Percentiles rank a stretch among this genome's conserved stretches.
Conservation (phyloP, 2,113 vertebrate species). For the Myotis yumanensis region DNA sequence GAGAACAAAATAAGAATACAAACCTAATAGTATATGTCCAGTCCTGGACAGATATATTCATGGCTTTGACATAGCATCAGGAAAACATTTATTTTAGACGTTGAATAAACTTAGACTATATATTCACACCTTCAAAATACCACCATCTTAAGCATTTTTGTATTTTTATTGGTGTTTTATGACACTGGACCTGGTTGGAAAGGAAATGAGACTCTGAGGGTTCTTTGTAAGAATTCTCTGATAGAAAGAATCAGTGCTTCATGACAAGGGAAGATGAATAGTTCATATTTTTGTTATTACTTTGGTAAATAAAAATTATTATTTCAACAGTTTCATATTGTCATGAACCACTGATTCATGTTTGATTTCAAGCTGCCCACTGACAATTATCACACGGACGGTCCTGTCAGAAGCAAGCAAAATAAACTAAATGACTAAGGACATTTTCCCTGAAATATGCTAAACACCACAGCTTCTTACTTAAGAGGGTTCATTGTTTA, state of each 20-base stretch:
- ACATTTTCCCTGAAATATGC: not conserved
- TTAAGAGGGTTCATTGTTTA: not conserved
- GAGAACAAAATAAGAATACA: slow-evolving; percentile 38
- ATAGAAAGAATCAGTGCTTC: slow-evolving; percentile 7
- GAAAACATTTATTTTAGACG: slow-evolving; percentile 37
- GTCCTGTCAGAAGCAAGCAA: not conserved
- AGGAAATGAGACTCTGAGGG: not conserved
- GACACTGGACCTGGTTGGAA: not conserved
- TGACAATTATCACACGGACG: not conserved
- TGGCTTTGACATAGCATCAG: not conserved
- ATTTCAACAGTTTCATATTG: not conserved
- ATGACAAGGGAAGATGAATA: not conserved
- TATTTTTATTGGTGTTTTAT: not conserved
- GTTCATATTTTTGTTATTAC: not conserved
- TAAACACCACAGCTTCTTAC: not conserved
- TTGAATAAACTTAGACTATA: not conserved
- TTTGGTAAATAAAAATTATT: not conserved
- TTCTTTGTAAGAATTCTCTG: not conserved
- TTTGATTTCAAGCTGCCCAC: not conserved
- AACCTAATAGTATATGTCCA: not conserved
- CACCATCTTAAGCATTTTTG: not conserved
- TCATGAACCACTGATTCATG: not conserved
- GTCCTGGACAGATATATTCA: not conserved
- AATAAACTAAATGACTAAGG: not conserved
- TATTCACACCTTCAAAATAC: not conserved